Percentiles rank a stretch among this genome's conserved stretches.
Conservation (phyloP, 2,113 vertebrate species). For the Rhipidura dahli region DNA sequence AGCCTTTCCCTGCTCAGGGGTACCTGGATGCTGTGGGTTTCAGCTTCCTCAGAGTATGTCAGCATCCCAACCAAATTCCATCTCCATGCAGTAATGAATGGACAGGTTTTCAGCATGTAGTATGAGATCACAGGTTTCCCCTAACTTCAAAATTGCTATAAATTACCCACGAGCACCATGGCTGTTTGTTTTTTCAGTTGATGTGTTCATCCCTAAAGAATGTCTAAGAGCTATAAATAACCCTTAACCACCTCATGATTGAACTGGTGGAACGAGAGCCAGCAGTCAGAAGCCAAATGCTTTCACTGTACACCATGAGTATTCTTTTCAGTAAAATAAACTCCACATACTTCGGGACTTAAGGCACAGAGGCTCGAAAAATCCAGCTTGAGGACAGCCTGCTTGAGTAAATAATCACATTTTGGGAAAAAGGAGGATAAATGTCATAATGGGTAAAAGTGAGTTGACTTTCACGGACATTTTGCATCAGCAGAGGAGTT, state of each 20-base stretch:
- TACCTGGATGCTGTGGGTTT: conserved; percentile 13
- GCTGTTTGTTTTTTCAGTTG: conserved; percentile 24
- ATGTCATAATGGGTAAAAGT: background rate
- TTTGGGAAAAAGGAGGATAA: background rate
- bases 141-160: conserved; percentile 38
- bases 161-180: conserved; percentile 8
- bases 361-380: background rate
- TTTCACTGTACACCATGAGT: background rate
- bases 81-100: background rate
- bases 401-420: background rate
- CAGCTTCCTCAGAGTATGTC: conserved; percentile 2
- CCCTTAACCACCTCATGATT: conserved; percentile 42
- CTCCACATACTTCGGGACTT: background rate
- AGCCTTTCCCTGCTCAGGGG: background rate
- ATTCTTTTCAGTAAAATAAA: conserved; percentile 14
- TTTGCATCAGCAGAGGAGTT: background rate
- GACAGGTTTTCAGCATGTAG: background rate
- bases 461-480: background rate
- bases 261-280: background rate
- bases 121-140: conserved; percentile 61
- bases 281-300: conserved; percentile 10
- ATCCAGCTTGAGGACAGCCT: background rate
- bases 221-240: conserved; percentile 56
- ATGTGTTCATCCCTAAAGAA: conserved; percentile 56
- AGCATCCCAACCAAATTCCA: conserved; percentile 45